phyloP scores from a whole-genome alignment of 2,113 vertebrate genomes.

The Limnothrissa miodon region DNA sequence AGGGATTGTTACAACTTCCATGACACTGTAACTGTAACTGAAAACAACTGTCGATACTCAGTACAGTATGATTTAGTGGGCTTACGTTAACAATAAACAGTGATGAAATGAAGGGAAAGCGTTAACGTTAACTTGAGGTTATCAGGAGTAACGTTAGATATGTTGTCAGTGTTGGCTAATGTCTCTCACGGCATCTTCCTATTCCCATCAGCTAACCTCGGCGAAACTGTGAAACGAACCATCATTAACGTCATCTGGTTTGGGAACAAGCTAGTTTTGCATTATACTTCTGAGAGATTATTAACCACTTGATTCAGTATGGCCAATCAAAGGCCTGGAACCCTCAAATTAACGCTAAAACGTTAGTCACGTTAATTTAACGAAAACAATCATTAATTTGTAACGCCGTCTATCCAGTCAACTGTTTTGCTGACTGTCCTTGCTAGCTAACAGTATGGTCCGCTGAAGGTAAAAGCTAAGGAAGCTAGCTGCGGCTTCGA shows the following conservation, averaged over 20 bases:
- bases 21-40: background rate
- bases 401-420: background rate
- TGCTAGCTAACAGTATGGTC: background rate
- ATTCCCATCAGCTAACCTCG: background rate
- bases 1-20: background rate
- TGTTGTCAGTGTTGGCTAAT: background rate
- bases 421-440: conserved; percentile 7
- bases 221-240: background rate
- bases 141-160: background rate
- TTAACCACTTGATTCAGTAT: background rate
- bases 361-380: background rate
- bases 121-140: background rate
- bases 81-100: background rate
- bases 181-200: background rate
- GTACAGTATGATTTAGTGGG: background rate
- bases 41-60: background rate
- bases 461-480: background rate
- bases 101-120: background rate
- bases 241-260: background rate
- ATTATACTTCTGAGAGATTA: background rate
- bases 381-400: background rate
- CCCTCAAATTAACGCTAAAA: background rate
- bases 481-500: conserved; percentile 7
- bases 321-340: background rate
- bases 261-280: background rate